phyloP scores from a whole-genome alignment of 1,140 invertebrate genomes.

The Zaprionus ornatus region DNA sequence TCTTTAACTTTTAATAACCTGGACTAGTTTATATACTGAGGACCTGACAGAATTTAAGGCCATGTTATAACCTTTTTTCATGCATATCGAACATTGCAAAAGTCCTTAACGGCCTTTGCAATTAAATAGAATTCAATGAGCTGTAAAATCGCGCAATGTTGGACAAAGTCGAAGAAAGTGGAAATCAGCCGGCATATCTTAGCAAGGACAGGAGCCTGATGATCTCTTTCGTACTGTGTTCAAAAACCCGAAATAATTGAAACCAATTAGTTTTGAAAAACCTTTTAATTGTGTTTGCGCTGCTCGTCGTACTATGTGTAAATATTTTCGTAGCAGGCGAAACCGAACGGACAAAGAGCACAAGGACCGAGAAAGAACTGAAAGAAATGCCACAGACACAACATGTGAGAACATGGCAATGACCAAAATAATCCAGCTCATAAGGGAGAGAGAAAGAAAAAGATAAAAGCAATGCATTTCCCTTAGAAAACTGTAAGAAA shows the following conservation, averaged over 20 bases:
- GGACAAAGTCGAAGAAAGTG: constrained; percentile 2
- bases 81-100: constrained; percentile 16
- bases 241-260: constrained; percentile 74
- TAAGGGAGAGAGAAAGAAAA: background rate
- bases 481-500: constrained; percentile 58
- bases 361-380: constrained; percentile 3
- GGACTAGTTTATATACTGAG: too few relatives aligned
- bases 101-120: constrained; percentile 49
- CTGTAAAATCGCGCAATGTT: constrained; percentile 69
- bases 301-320: constrained; percentile 59
- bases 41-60: too few relatives aligned
- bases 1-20: too few relatives aligned
- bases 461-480: constrained; percentile 48
- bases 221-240: constrained; percentile 57
- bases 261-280: constrained; percentile 82
- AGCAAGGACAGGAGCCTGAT: constrained; percentile 19
- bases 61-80: constrained; percentile 16
- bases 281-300: constrained; percentile 72
- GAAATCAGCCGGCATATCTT: constrained; percentile 43
- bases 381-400: constrained; percentile 31
- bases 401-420: constrained; percentile 76
- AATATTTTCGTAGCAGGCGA: constrained; percentile 74
- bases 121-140: constrained; percentile 74
- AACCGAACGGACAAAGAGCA: constrained; percentile 42
- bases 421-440: constrained; percentile 74